These are phyloP conservation scores for Hypanus sabinus DNA, from an alignment of 2,113 vertebrate genomes.

Conservation along the genomic window DNA sequence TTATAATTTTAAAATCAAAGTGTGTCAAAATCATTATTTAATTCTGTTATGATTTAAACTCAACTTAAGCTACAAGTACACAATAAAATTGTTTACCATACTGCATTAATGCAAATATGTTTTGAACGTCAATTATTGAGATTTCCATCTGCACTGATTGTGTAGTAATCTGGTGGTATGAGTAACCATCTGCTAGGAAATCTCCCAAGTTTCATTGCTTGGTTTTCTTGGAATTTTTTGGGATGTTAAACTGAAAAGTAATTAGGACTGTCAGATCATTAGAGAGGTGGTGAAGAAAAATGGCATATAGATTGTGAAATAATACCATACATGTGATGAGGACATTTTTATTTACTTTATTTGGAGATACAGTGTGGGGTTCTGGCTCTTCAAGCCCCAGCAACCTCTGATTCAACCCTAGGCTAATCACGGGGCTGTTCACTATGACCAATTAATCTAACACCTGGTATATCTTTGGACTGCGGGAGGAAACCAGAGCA, in stretches of 20 bases:
- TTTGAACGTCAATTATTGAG: not conserved
- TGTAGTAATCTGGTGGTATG: not conserved
- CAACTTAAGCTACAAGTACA: not conserved
- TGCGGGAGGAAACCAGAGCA: too few species aligned
- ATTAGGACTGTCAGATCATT: too few species aligned
- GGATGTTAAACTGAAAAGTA: not conserved
- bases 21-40: constrained; percentile 1
- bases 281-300: not conserved
- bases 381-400: too few species aligned
- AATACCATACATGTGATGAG: too few species aligned
- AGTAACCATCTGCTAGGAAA: not conserved
- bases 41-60: not conserved
- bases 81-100: not conserved
- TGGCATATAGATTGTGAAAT: too few species aligned
- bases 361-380: too few species aligned
- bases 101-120: not conserved
- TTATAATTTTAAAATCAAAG: constrained; percentile 16
- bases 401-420: too few species aligned
- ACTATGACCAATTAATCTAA: too few species aligned
- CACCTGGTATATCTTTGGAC: too few species aligned
- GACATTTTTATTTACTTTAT: too few species aligned
- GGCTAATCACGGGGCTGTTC: too few species aligned
- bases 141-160: not conserved
- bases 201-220: not conserved
- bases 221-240: not conserved